Base-by-base conservation (phyloP, 2,888 invertebrate genomes). In the Epistrophe eligans region DNA sequence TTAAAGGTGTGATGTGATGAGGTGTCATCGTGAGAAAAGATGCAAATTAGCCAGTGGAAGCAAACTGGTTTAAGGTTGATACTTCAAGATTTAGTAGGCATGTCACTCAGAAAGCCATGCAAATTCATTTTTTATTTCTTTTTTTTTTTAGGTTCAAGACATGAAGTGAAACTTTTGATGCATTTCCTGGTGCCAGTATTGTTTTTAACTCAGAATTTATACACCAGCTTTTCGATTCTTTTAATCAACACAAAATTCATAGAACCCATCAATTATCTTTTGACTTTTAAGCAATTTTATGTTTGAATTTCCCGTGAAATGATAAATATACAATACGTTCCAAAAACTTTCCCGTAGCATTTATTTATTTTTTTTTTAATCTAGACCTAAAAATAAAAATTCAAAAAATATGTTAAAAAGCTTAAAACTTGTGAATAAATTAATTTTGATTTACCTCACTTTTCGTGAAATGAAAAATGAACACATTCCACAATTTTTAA, bases 1-100 rank as follows among this genome's bases (percentile, higher is more conserved):
- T 58, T 62, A 66, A 77, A 81, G 48, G 74, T 73, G 72, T 77
- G 77, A 72, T 43, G 45, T 55, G 80, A 64, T 45, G 60, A 80
- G 84, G 80, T 82, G 85, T 85, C 73, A 77, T 57, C 73, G 77
- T 85, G 84, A 77, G 84, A 85, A 85, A 60, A 74, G 52, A 70
- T 48, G 48, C 52, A 60, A 35, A 80, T 81, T 71, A 17, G 45
- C 55, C 17, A 15, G 17, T 67, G 5, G 67, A 50, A 35, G 11
- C 15, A 19, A 67, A 50, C 67, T 15, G 67, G 67, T 66, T 66
- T 48, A 10, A 6, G 67, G 35, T 17, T 7, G 50, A 9, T 67
- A 38, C 50, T 50, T 28, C 0, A 50, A 50, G 67, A 67, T 19
- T 32, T 17, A 67, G 50, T 38, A 9, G 35, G 10, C n/a, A 45